Evolutionary conservation across 1,140 invertebrate species (phyloP), one percentile per base, ranked within the genome.

Genomic region (Caenorhabditis briggsae): DNA sequence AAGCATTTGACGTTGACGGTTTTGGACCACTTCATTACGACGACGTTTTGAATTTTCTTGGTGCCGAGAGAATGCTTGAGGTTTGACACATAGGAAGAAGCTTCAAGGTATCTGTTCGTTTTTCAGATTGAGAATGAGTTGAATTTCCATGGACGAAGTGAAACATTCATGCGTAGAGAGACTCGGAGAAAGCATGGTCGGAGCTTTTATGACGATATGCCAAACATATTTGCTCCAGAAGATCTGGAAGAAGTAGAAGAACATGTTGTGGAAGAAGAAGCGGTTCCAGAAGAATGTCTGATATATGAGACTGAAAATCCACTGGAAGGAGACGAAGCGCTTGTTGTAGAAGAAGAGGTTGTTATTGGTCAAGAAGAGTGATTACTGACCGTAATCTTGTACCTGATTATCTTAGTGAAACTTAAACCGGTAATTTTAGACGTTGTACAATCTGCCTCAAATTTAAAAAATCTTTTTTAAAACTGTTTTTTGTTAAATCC

Each of bases 301-400:
- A 65, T 70, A 46, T 58, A 84, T 50, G 70, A 83, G 23, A 20
- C 58, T 7, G 82, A 83, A 7, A 53, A 82, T 56, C 78, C n/a
- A 8, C 18, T 82, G 14, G 50, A 55, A 25, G 20, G 41, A 16
- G 5, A 58, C 16, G 82, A 83, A 43, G 82, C n/a, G 1, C 8
- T 58, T n/a, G 33, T 83, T 41, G 53, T 83, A 41, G 25, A 58
- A 50, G 70, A 50, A 53, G 46, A 78, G 25, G 59, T 61, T 25
- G 59, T 61, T 61, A 25, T 78, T 5, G 18, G 41, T 46, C 16
- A 53, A 78, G 33, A 33, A 74, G 48, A 53, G 11, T 78, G 23
- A 78, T 16, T 5, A 23, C 16, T 82, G 33, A 33, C 33, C 33
- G 33, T 82, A 9, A 55, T 82, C 18, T 55, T 23, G 11, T 7